Evolutionary conservation across 2,888 invertebrate species (phyloP), one percentile per base, ranked within the genome.

Genomic region (Thera britannica): DNA sequence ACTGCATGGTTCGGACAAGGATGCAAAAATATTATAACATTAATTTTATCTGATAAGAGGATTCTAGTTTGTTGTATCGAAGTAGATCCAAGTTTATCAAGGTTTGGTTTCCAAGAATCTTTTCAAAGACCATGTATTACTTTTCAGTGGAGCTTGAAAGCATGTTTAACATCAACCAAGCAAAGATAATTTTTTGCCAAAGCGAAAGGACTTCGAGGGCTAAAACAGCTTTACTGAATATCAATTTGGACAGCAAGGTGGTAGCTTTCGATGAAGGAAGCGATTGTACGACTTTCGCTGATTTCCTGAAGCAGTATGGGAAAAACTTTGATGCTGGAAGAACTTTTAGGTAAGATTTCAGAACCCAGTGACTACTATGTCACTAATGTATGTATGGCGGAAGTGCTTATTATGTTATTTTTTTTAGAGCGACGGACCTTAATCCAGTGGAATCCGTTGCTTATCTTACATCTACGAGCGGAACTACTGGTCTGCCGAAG

Each of bases 151-250:
- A 88, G 70, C 75, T 87, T 0, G 71, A 74, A 59, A 67, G 74
- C 0, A 76, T 78, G 3, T 83, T 87, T 46, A 75, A 71, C 5
- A 72, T 75, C 4, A 73, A 77, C 49, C 75, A 67, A 23, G 86
- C 87, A 0, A 85, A 83, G 62, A 70, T 86, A 34, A 75, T 88
- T 36, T 83, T 88, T 72, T 86, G 88, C 57, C 84, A 86, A 59
- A 81, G 77, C 58, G 80, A 80, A n/a, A 85, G 79, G 41, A 78
- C 80, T 0, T 55, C 68, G 1, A 78, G 76, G 0, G 77, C 86
- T 0, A 75, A 79, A 63, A 51, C 77, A 6, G 83, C 84, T 0
- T 62, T 88, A 0, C 77, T 79, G 11, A 52, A 68, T 9, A 60
- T 68, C 4, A 44, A 65, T 2, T 36, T 59, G 12, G 54, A 67